phyloP scores from a whole-genome alignment of 2,888 invertebrate genomes.

The Crematogaster levior region DNA sequence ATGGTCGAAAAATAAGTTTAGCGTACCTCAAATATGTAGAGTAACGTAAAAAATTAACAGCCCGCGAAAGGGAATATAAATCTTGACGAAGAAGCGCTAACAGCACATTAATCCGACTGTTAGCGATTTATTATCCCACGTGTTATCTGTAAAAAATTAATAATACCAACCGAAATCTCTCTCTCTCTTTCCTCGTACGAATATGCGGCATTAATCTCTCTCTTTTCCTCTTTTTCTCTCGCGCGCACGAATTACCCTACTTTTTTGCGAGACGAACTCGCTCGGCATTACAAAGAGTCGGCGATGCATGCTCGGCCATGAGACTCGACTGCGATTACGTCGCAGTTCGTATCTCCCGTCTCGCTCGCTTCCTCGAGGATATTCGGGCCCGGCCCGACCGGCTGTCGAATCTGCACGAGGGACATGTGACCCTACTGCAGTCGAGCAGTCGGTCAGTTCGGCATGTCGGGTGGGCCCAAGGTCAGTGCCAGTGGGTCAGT shows the following conservation, averaged over 20 bases:
- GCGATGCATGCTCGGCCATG: constrained; percentile 48
- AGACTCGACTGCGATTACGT: constrained; percentile 52
- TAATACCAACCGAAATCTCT: constrained; percentile 44
- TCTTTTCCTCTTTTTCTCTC: neutral
- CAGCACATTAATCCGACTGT: constrained; percentile 37
- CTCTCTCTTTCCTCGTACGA: neutral
- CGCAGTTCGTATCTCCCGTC: constrained; percentile 51
- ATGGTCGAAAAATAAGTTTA: neutral
- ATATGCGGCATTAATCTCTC: constrained; percentile 1
- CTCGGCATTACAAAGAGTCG: constrained; percentile 32
- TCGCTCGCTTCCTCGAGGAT: constrained; percentile 49
- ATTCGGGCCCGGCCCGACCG: constrained; percentile 35
- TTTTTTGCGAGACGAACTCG: constrained; percentile 32
- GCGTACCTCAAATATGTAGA: constrained; percentile 12
- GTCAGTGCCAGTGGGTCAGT: constrained; percentile 81
- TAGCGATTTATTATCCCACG: constrained; percentile 39
- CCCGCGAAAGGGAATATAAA: constrained; percentile 36
- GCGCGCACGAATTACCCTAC: constrained; percentile 35
- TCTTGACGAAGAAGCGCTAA: constrained; percentile 24
- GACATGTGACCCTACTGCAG: constrained; percentile 57
- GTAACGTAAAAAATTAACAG: constrained; percentile 43
- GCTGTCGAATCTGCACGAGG: constrained; percentile 64
- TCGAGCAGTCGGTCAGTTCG: constrained; percentile 51
- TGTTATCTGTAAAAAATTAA: constrained; percentile 47
- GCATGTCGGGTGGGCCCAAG: constrained; percentile 68